Evolutionary conservation across 2,797 vertebrate species (phyloP).

Genomic region (Poecilia velifera): DNA sequence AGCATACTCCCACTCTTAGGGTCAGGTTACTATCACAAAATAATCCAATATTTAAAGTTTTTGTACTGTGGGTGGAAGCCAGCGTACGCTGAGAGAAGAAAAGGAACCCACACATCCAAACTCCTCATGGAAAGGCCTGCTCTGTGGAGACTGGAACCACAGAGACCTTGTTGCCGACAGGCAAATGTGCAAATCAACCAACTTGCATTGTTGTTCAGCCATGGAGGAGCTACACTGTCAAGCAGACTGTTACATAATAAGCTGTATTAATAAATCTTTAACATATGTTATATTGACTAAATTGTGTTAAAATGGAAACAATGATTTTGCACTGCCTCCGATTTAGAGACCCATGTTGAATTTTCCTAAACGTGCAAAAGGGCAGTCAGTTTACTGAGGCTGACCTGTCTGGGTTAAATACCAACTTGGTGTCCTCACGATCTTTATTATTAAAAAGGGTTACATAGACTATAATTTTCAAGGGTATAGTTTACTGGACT

Average conservation of each 20-base stretch:
- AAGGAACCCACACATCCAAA: slow-evolving; percentile 3
- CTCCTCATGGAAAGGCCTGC: not conserved
- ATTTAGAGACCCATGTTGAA: not conserved
- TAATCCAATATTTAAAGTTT: not conserved
- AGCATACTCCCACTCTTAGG: not conserved
- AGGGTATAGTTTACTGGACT: slow-evolving; percentile 29
- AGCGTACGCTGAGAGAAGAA: not conserved
- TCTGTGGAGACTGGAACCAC: not conserved
- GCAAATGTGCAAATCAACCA: not conserved
- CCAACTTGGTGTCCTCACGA: slow-evolving; percentile 32
- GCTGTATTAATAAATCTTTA: not conserved
- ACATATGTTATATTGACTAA: not conserved
- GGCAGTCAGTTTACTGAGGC: slow-evolving; percentile 19
- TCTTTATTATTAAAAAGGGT: slow-evolving; percentile 38
- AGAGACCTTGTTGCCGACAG: not conserved
- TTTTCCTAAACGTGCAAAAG: not conserved
- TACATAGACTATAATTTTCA: not conserved
- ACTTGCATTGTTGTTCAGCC: not conserved
- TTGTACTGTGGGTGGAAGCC: not conserved
- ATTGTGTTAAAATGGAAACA: not conserved
- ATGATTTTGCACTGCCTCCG: not conserved
- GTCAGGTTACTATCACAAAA: not conserved
- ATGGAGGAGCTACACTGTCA: not conserved
- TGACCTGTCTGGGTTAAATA: slow-evolving; percentile 33
- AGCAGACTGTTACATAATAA: not conserved